phyloP scores from a whole-genome alignment of 1,140 invertebrate species.

The Papilio polytes region DNA sequence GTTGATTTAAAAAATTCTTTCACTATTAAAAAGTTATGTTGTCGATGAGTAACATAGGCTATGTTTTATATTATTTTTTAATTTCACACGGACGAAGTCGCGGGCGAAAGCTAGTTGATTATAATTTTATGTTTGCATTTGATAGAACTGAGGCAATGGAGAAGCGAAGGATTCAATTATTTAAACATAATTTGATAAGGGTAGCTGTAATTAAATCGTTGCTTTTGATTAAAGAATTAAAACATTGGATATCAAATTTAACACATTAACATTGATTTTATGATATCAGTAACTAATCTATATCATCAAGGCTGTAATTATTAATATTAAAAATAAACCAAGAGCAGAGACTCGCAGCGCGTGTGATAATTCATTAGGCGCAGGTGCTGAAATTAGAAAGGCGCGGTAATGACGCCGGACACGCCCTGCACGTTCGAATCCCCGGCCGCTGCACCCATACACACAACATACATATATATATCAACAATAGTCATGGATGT shows the following conservation, averaged over 20 bases:
- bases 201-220: not conserved
- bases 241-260: not conserved
- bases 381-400: constrained; percentile 73
- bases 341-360: constrained; percentile 44
- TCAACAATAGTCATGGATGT: not conserved
- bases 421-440: constrained; percentile 56
- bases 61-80: no score
- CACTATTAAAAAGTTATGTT: no score
- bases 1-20: no score
- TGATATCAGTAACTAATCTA: constrained; percentile 2
- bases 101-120: no score
- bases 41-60: no score
- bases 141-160: no score
- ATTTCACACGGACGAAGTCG: no score
- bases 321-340: constrained; percentile 42
- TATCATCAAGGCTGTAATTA: constrained; percentile 44
- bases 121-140: no score
- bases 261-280: constrained; percentile 37
- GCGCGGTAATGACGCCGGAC: constrained; percentile 60
- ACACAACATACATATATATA: constrained; percentile 8
- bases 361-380: constrained; percentile 66
- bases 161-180: no score
- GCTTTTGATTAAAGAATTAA: not conserved
- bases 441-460: constrained; percentile 31
- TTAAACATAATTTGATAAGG: not conserved